These are phyloP conservation scores for Diachasma alloeum DNA, from an alignment of 1,140 invertebrate genomes.

Conservation along the genomic window DNA sequence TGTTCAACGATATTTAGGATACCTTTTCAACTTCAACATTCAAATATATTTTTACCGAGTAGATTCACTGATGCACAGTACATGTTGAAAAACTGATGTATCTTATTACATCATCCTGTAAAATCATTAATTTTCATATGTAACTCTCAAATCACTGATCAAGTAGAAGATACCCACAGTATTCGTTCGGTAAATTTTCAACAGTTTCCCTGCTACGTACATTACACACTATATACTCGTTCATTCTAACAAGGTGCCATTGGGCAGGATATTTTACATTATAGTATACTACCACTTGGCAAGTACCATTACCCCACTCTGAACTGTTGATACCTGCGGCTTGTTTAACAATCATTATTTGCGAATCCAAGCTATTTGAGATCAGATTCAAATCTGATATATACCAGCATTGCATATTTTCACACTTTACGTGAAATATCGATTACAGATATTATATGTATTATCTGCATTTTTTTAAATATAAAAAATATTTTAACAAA, in stretches of 20 bases:
- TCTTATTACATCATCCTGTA: neutral
- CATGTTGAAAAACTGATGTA: too few species aligned
- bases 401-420: neutral
- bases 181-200: slow-evolving; percentile 16
- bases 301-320: slow-evolving; percentile 45
- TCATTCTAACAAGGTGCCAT: slow-evolving; percentile 51
- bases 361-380: slow-evolving; percentile 48
- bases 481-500: neutral
- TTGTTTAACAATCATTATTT: slow-evolving; percentile 61
- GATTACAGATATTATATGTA: neutral
- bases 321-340: slow-evolving; percentile 32
- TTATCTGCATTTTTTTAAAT: neutral
- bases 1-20: too few species aligned
- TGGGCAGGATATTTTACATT: slow-evolving; percentile 39
- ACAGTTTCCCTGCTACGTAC: neutral
- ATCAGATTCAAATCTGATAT: slow-evolving; percentile 24
- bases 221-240: slow-evolving; percentile 6
- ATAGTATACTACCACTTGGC: slow-evolving; percentile 30
- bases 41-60: too few species aligned
- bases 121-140: neutral
- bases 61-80: too few species aligned
- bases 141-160: neutral
- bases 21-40: too few species aligned
- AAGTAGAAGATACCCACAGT: neutral
- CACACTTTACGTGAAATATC: neutral